Base-by-base conservation (phyloP, 2,797 vertebrate genomes). In the Epinephelus malabaricus region DNA sequence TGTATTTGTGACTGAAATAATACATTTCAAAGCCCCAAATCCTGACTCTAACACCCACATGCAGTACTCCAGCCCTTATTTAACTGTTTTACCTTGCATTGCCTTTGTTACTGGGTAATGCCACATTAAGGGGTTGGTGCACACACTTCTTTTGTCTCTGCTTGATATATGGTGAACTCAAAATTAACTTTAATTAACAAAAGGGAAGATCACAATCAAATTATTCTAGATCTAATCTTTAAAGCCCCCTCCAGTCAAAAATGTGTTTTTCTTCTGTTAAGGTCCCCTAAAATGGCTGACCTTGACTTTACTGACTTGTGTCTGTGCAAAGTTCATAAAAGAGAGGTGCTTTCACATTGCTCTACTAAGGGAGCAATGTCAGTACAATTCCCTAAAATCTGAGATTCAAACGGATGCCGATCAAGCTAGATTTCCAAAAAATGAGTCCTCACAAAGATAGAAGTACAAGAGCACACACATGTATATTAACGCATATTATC, bases 1-100 rank as follows among this genome's bases (percentile, higher is more conserved):
- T 72, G 34, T 55, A 49, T 79, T 83, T 75, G 38, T 84, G 10
- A 78, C 46, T 68, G 0, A 54, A 78, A 43, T 46, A 1, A 69
- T 14, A 5, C 2, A 13, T 53, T 45, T 6, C 9, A 6, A 5
- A 15, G 7, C 5, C 6, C 12, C 5, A 54, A 23, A 60, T 38
- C 10, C 19, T 13, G 27, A 49, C n/a, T 2, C 2, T 6, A 59
- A 27, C 53, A 51, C 21, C 4, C 47, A 25, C 19, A 73, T 43
- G 2, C 12, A 49, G 9, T 49, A 50, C 60, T 14, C 6, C 34
- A 76, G 4, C n/a, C 4, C 3, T 11, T 65, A 14, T 61, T 10
- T 45, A 23, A 11, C 5, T 61, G 2, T 21, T 53, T n/a, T 21
- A 38, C n/a, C 49, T 25, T 10, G 12, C 27, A 5, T 65, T 25